Base-by-base conservation (phyloP, 2,888 invertebrate species). In the Xylocampa areola region DNA sequence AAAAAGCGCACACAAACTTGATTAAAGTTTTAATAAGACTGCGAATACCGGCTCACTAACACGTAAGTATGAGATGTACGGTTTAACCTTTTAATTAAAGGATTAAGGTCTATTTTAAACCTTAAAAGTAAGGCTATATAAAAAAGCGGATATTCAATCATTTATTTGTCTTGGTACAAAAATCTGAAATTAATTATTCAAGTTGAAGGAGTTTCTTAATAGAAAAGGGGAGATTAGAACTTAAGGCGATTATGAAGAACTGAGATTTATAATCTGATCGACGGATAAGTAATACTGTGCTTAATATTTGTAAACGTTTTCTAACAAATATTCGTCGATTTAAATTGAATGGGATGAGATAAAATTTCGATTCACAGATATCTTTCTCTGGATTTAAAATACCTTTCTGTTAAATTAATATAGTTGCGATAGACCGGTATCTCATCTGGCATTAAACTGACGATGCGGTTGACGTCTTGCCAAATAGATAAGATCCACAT, bases 231-330 rank as follows among this genome's bases (percentile, higher is more conserved):
- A 65, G 68, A 74, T 74, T 70, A 71, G 50, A 70, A 69, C 57
- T 61, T 78, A 79, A 78, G 71, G 62, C 69, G 81, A 77, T 81
- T 80, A 80, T 55, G 55, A 50, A 39, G 60, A 67, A 69, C 68
- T 70, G 70, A 76, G 77, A 74, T 76, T 76, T 45, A 66, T 73
- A 76, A 81, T 77, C 71, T 68, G 68, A 71, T 68, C 57, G 72
- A 48, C 39, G 36, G 68, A 59, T 69, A 65, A 69, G 52, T 77
- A 73, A 80, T 71, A 59, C 61, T 51, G 71, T 68, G 49, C 57
- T 75, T 75, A 76, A 77, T 75, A 68, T 73, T 71, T 79, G 71
- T 74, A 74, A 79, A 72, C 52, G 36, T 65, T 66, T 61, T 50
- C 44, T 48, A 54, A 59, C 66, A 59, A 50, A 37, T 58, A 45